Base-by-base conservation (phyloP, 2,888 invertebrate species). In the Ormyrus rosae region DNA sequence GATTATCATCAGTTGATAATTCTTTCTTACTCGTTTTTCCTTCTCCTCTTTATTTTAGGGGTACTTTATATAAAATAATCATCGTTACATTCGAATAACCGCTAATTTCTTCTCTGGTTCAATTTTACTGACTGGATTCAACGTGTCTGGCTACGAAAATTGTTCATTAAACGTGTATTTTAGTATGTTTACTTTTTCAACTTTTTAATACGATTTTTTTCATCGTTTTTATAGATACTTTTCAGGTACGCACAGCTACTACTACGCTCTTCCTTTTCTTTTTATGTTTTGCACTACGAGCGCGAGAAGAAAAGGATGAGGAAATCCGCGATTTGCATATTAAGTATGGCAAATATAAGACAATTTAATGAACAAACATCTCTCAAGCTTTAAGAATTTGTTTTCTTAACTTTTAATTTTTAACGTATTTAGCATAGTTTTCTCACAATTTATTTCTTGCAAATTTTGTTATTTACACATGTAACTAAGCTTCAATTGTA, bases 401-500 rank as follows among this genome's bases (percentile, higher is more conserved):
- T 63, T 68, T 79, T 58, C 67, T 19, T 61, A 9, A 69, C 19
- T 70, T 65, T 68, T 64, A 60, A n/a, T 61, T 81, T 67, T 61
- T 60, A 70, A 81, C 61, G 74, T 48, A 70, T 78, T 58, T 75
- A 81, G 55, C 19, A 53, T 81, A 81, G 71, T 86, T 85, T 87
- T 83, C 87, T 88, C 86, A 88, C 88, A 86, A 87, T 88, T 88
- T 88, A 86, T 87, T 87, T 88, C 86, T 86, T 88, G 90, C 88
- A 90, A 90, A 90, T 89, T 87, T 87, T 85, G 87, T 88, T 89
- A 90, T 90, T 89, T 90, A 90, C 89, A 90, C 87, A 88, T 88
- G 88, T 88, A 88, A 84, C 87, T 88, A 90, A 87, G 86, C 83
- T 88, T 87, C 85, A 84, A 88, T 86, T 85, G 86, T 86, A 86